Conservation (phyloP, 2,113 vertebrate species). For the Anhinga rufa region DNA sequence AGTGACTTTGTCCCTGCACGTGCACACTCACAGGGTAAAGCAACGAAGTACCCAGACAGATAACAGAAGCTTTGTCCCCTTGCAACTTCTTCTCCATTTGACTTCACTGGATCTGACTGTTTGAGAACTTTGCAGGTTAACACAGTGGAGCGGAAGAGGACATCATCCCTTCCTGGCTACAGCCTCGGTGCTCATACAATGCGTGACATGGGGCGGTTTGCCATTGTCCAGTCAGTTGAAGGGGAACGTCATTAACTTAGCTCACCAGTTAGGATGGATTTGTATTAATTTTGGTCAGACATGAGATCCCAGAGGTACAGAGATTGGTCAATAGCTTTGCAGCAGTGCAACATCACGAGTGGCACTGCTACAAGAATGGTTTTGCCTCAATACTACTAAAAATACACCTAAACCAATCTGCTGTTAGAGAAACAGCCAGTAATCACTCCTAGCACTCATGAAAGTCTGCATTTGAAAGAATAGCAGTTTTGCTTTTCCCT, state of each 20-base stretch:
- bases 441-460: background rate
- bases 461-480: background rate
- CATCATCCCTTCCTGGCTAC: rapidly evolving
- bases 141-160: background rate
- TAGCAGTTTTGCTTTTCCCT: background rate
- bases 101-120: background rate
- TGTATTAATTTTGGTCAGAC: background rate
- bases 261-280: constrained; percentile 4
- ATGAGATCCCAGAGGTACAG: background rate
- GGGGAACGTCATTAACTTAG: constrained; percentile 2
- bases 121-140: background rate
- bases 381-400: background rate
- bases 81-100: background rate
- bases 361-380: background rate
- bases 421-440: background rate
- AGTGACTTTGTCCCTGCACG: background rate
- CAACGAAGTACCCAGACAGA: background rate
- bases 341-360: background rate
- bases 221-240: background rate
- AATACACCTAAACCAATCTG: background rate
- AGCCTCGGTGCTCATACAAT: background rate
- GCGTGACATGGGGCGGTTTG: rapidly evolving
- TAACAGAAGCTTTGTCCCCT: background rate
- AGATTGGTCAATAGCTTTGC: background rate
- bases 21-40: background rate